Conservation (phyloP, 1,140 invertebrate genomes). For the Wiebesia pumilae region DNA sequence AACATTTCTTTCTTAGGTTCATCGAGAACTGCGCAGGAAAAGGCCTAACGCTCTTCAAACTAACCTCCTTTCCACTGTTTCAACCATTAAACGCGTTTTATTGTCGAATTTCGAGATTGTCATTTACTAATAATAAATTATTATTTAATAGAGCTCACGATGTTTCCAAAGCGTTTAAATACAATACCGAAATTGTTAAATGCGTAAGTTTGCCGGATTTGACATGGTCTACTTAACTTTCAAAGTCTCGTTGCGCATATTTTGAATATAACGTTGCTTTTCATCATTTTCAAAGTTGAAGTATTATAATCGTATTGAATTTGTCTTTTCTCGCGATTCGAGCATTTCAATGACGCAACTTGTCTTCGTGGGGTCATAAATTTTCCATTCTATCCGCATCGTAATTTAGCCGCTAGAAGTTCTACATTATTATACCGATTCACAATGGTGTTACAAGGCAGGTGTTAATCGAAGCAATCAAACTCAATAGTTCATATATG, state of each 20-base stretch:
- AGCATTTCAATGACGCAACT: neutral
- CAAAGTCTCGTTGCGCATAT: neutral
- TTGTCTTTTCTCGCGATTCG: neutral
- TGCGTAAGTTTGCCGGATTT: neutral
- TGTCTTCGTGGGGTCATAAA: neutral
- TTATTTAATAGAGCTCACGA: neutral
- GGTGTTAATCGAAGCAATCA: constrained; percentile 20
- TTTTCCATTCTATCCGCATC: neutral
- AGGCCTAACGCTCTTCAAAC: neutral
- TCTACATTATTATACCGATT: constrained; percentile 17
- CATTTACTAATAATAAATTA: no score
- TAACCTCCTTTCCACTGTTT: neutral
- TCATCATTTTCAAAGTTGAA: no score
- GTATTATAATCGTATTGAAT: no score
- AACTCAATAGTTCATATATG: neutral
- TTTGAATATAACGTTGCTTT: no score
- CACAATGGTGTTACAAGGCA: constrained; percentile 7
- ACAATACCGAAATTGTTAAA: neutral
- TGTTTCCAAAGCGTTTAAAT: neutral
- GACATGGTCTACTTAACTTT: neutral
- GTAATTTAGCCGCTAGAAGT: neutral
- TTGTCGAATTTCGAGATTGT: neutral
- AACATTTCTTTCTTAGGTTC: neutral
- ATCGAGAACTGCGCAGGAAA: neutral
- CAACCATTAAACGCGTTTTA: neutral